Evolutionary conservation across 2,113 vertebrate species (phyloP).

Genomic region (Siniperca knerii): DNA sequence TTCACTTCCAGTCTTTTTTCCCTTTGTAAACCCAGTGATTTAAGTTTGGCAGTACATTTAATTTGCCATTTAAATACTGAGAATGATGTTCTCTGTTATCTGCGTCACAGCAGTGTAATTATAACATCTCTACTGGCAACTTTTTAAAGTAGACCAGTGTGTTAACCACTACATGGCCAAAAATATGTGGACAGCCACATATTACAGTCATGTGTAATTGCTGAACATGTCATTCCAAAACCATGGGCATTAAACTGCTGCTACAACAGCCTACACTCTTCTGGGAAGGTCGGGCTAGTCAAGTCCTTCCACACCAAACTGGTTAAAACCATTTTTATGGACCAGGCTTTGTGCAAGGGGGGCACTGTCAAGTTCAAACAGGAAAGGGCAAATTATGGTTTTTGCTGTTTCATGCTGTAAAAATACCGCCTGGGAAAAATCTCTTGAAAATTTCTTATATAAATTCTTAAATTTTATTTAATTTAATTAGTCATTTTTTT

Average conservation of each 20-base stretch:
- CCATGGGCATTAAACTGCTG: neutral
- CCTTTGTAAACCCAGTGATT: neutral
- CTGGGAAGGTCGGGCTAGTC: neutral
- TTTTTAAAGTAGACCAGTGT: neutral
- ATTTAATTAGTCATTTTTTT: neutral
- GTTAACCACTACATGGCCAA: neutral
- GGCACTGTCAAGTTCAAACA: neutral
- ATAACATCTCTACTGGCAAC: neutral
- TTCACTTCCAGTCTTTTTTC: neutral
- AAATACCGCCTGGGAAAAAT: neutral
- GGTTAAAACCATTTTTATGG: neutral
- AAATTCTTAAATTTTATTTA: too few relatives aligned
- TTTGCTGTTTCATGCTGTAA: neutral
- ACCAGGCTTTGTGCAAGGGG: neutral
- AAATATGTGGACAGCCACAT: neutral
- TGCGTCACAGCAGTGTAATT: neutral
- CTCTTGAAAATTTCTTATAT: rapidly evolving
- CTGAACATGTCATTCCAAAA: neutral
- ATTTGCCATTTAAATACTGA: neutral
- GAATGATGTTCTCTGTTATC: neutral
- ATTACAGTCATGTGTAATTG: neutral
- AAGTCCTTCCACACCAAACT: neutral
- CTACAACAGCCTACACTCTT: neutral
- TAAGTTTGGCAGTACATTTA: neutral
- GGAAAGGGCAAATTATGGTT: neutral